Evolutionary conservation across 2,797 vertebrate genomes (phyloP).

Genomic region (Spondyliosoma cantharus): DNA sequence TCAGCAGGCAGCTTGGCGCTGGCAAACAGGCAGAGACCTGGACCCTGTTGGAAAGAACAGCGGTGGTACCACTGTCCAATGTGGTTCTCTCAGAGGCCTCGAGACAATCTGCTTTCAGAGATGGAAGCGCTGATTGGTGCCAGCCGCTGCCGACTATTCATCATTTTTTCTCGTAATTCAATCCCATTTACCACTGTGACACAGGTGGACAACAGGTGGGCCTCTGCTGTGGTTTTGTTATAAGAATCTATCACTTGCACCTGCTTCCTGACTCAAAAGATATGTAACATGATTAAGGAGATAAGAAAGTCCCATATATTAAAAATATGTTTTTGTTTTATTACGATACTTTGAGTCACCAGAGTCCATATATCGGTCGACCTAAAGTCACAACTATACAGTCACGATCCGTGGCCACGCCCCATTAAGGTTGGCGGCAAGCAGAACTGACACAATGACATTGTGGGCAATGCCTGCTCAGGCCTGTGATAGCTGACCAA

Average conservation of each 20-base stretch:
- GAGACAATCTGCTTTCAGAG: slow-evolving; percentile 22
- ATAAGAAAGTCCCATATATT: not conserved
- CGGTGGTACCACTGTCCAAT: not conserved
- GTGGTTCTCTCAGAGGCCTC: slow-evolving; percentile 17
- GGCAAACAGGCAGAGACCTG: slow-evolving; percentile 18
- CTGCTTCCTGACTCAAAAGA: not conserved
- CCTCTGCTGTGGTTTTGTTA: slow-evolving; percentile 1
- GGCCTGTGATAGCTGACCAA: no score
- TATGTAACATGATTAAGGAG: not conserved
- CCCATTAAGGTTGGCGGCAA: no score
- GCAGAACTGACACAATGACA: no score
- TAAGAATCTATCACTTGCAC: not conserved
- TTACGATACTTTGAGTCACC: not conserved
- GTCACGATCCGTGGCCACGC: no score
- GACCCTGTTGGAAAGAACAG: slow-evolving; percentile 14
- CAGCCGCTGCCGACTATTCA: slow-evolving; percentile 6
- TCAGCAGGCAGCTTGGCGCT: slow-evolving; percentile 15
- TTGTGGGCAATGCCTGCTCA: no score
- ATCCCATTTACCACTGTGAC: slow-evolving; percentile 9
- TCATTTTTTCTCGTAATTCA: slow-evolving; percentile 11
- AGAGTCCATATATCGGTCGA: not conserved
- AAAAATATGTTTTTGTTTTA: not conserved
- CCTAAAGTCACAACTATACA: no score
- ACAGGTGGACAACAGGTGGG: slow-evolving; percentile 6
- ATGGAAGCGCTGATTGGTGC: slow-evolving; percentile 34